A percentile compares a stretch with the other conserved stretches of the same genome.
Evolutionary conservation across 1,140 invertebrate species (phyloP).

Genomic region (Pachypeltis micranthus): DNA sequence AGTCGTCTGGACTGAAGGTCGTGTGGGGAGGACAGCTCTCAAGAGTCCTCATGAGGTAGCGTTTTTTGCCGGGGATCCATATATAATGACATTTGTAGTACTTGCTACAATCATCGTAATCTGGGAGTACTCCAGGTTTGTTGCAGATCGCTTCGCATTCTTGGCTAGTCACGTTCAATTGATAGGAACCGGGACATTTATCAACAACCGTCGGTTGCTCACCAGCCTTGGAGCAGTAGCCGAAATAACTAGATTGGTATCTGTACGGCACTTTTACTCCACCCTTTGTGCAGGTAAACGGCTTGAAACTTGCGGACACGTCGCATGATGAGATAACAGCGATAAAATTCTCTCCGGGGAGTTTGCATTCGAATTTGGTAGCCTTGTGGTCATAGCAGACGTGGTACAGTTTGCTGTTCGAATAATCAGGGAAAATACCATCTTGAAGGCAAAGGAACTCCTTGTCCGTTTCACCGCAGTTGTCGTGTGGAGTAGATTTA

Average conservation of each 20-base stretch:
- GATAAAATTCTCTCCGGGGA: not conserved
- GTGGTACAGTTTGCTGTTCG: not conserved
- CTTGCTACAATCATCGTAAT: slow-evolving; percentile 6
- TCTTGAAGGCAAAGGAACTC: not conserved
- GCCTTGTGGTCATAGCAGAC: not conserved
- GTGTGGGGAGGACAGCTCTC: not conserved
- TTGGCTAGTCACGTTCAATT: slow-evolving; percentile 9
- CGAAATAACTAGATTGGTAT: not conserved
- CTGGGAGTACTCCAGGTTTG: not conserved
- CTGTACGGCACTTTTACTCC: not conserved
- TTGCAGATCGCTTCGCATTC: slow-evolving; percentile 11
- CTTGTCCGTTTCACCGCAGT: not conserved
- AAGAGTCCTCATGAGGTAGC: not conserved
- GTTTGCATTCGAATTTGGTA: not conserved
- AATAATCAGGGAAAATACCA: not conserved
- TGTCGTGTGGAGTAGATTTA: not conserved
- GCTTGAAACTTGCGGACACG: not conserved
- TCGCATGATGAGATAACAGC: not conserved
- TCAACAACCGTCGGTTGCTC: not conserved
- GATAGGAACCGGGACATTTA: not conserved
- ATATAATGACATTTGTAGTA: slow-evolving; percentile 14
- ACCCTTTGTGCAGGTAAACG: not conserved
- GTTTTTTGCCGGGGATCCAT: not conserved
- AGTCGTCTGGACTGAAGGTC: not conserved
- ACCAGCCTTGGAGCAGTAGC: not conserved